phyloP scores from a whole-genome alignment of 2,113 vertebrate species.

The Gracilinanus agilis region DNA sequence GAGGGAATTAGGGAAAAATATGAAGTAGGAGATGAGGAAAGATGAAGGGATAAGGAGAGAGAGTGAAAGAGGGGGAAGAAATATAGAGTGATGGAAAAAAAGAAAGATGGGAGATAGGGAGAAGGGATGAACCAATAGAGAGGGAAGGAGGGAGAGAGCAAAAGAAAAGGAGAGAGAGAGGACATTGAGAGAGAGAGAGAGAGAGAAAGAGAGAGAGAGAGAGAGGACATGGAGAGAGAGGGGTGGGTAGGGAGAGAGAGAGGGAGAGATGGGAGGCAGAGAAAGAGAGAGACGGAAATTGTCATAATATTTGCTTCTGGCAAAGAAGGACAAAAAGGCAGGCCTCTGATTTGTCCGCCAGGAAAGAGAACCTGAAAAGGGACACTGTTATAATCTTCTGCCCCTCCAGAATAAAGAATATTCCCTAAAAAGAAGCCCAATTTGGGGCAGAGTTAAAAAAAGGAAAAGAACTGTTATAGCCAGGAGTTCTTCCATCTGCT shows the following conservation, averaged over 20 bases:
- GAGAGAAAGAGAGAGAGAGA: background rate
- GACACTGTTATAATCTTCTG: background rate
- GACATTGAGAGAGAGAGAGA: background rate
- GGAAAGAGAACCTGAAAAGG: background rate
- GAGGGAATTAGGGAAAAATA: background rate
- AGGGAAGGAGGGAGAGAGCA: no score
- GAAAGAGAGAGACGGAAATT: no score
- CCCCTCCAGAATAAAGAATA: background rate
- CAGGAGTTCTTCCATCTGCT: background rate
- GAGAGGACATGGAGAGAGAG: background rate
- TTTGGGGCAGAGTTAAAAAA: background rate
- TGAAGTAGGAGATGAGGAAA: background rate
- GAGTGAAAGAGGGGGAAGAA: background rate
- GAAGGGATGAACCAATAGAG: background rate
- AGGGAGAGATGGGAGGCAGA: no score
- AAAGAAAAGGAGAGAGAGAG: background rate
- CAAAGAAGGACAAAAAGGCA: background rate
- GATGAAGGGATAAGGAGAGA: no score
- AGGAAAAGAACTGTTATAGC: background rate
- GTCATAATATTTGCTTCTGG: background rate
- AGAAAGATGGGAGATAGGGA: background rate
- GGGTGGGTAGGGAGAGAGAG: no score
- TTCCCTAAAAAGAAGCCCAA: background rate
- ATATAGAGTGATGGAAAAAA: no score
- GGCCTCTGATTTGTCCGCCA: background rate